These are phyloP conservation scores for Nesidiocoris tenuis DNA, from an alignment of 2,888 invertebrate genomes.

Conservation along the genomic window DNA sequence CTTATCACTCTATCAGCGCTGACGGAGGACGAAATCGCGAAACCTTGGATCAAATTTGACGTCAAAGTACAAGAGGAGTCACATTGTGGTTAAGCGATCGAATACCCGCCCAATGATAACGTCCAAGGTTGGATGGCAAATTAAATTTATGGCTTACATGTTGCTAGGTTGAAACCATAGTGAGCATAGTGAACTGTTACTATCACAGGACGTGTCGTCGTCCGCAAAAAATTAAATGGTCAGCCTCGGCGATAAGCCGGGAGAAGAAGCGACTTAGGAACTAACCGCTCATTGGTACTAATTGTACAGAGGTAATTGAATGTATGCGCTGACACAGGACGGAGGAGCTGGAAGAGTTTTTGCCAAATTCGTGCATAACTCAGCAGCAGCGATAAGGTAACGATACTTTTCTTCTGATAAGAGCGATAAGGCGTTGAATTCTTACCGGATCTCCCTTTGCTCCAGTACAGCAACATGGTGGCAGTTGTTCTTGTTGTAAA, in stretches of 20 bases:
- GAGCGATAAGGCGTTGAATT: too few relatives aligned
- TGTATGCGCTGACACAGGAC: not conserved
- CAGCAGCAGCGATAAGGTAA: too few relatives aligned
- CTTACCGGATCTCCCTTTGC: too few relatives aligned
- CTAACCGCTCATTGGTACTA: not conserved
- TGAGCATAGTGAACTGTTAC: not conserved
- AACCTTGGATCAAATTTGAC: not conserved
- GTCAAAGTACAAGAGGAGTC: not conserved
- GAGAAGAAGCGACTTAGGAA: not conserved
- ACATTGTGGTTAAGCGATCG: not conserved
- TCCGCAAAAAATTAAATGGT: not conserved
- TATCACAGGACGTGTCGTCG: not conserved
- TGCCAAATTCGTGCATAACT: not conserved
- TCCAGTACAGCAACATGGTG: too few relatives aligned
- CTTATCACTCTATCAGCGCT: not conserved
- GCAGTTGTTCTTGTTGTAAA: too few relatives aligned
- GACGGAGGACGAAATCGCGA: constrained; percentile 10
- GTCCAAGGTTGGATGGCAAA: not conserved
- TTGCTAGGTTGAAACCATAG: not conserved
- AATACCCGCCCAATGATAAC: not conserved
- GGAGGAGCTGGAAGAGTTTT: not conserved
- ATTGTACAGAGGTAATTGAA: not conserved
- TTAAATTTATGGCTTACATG: not conserved
- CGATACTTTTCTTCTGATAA: too few relatives aligned
- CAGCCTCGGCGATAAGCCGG: not conserved